These are phyloP conservation scores for Lasioglossum malachurum DNA, from an alignment of 2,888 invertebrate genomes.

Conservation along the genomic window DNA sequence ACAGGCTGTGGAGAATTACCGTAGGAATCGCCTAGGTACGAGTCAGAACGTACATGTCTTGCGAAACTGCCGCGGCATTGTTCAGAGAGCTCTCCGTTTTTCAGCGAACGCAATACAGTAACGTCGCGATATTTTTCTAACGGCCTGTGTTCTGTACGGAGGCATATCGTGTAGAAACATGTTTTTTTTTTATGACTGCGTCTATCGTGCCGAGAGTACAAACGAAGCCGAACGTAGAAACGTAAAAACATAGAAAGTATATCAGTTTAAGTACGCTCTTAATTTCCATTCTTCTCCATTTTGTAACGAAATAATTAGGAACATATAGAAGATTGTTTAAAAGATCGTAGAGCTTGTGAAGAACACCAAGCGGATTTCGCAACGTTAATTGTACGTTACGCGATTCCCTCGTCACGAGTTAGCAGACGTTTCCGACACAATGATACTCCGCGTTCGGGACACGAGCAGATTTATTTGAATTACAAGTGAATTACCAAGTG, in stretches of 20 bases:
- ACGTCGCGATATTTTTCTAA: too few species aligned
- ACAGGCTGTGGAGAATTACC: neutral
- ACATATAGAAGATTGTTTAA: neutral
- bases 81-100: neutral
- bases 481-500: constrained; percentile 1
- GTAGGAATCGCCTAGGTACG: neutral
- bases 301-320: too few species aligned
- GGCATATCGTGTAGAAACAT: too few species aligned
- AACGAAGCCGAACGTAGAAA: too few species aligned
- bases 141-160: too few species aligned
- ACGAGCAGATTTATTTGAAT: neutral
- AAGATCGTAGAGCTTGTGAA: neutral
- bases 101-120: neutral
- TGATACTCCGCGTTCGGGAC: neutral
- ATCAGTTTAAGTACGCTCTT: too few species aligned
- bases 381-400: neutral
- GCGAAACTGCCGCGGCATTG: neutral
- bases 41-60: neutral
- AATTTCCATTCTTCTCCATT: too few species aligned
- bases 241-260: too few species aligned
- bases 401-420: neutral
- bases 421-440: neutral
- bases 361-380: neutral
- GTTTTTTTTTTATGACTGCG: too few species aligned
- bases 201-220: too few species aligned